Evolutionary conservation across 2,113 vertebrate species (phyloP), one percentile per base, ranked within the genome.

Genomic region (Psilopsiagon aurifrons): DNA sequence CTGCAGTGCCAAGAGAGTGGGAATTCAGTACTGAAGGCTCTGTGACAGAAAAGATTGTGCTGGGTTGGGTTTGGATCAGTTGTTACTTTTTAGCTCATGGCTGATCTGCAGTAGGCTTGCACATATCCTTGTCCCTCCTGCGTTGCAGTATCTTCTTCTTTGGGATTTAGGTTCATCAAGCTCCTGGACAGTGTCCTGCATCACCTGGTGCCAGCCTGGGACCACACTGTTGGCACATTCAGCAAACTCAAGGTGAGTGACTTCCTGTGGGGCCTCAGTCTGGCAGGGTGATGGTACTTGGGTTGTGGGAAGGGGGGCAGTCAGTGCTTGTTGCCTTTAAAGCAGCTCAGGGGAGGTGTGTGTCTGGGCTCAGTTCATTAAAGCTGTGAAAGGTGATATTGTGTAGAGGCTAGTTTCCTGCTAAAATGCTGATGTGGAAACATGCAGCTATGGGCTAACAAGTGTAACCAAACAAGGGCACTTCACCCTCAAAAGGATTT

Each of bases 161-260:
- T 95, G 76, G 16, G 25, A 70, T 81, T 63, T 95, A 99, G 99
- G 97, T 99, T 99, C 87, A 99, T 99, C 96, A 98, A 98, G 82
- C 98, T 99, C 54, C 97, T 99, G 83, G 99, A 99, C 96, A 98
- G 97, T 52, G 98, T 99, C 37, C 97, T 99, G 77, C 99, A 99
- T 88, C 99, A 99, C 94, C 95, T 99, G 84, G 98, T 99, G 25
- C 99, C 99, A 28, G 98, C 99, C 76, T 99, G 99, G 99, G 99
- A 99, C 90, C 99, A 99, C 96, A 99, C 99, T 33, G 92, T 99
- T 52, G 98, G 99, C 24, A 99, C 99, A 8, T 99, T 99, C 97
- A 99, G 97, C 97, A 98, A 99, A 54, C 98, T 99, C 93, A 99
- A 99, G 98, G 99, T 99, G 76, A 98, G 97, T 1, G 10, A 10